Percentiles rank a stretch among this genome's conserved stretches.
phyloP scores from a whole-genome alignment of 2,888 invertebrate species.

The Drosophila infuscata region DNA sequence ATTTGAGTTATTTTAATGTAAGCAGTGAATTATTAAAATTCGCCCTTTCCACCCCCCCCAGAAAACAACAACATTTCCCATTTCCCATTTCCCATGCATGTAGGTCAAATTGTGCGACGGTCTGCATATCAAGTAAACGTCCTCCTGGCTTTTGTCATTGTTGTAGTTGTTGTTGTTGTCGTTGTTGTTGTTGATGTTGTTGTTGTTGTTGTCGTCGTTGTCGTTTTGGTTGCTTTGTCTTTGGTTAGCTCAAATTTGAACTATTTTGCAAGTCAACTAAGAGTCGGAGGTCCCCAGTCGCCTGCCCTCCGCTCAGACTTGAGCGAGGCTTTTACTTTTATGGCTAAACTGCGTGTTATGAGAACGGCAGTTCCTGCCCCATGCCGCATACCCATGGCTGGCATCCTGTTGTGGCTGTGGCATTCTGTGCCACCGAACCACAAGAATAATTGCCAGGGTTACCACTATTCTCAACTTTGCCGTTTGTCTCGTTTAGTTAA shows the following conservation, averaged over 20 bases:
- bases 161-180: background rate
- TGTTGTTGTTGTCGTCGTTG: background rate
- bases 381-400: background rate
- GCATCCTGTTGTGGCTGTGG: conserved; percentile 29
- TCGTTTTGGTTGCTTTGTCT: conserved; percentile 51
- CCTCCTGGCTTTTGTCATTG: conserved; percentile 47
- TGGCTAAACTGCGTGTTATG: conserved; percentile 34
- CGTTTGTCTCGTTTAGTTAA: conserved; percentile 40
- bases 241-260: conserved; percentile 55
- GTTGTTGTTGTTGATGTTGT: background rate
- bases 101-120: conserved; percentile 69
- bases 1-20: conserved; percentile 44
- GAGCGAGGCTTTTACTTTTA: conserved; percentile 60
- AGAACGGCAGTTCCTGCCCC: background rate
- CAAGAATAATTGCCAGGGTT: conserved; percentile 63
- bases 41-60: conserved; percentile 7
- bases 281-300: conserved; percentile 14
- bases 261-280: conserved; percentile 77
- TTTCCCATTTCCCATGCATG: conserved; percentile 62
- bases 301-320: conserved; percentile 26
- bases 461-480: conserved; percentile 20
- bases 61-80: conserved; percentile 37
- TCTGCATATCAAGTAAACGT: conserved; percentile 73
- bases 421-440: conserved; percentile 40
- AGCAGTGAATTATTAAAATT: conserved; percentile 71